Conservation (phyloP, 1,140 invertebrate genomes). For the Pseudomyrmex gracilis region DNA sequence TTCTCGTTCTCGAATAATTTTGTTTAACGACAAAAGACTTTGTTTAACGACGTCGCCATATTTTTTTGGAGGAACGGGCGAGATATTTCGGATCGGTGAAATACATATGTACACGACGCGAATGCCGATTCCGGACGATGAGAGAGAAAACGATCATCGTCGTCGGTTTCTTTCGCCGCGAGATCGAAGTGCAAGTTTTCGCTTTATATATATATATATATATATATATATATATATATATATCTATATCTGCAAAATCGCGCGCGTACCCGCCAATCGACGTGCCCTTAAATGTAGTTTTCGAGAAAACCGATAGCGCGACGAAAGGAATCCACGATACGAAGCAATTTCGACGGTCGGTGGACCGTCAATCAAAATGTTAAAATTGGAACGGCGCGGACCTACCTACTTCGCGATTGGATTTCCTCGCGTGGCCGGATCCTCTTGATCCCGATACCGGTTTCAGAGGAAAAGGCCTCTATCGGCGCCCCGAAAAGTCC, state of each 20-base stretch:
- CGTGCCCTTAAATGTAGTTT: constrained; percentile 55
- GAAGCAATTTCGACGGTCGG: constrained; percentile 58
- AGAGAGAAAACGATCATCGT: not conserved
- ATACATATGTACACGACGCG: not conserved
- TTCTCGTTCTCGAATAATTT: not conserved
- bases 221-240: too few species aligned
- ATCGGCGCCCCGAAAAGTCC: constrained; percentile 58
- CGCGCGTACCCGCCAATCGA: constrained; percentile 38
- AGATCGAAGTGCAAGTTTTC: constrained; percentile 12
- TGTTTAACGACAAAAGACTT: not conserved
- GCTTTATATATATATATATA: not conserved
- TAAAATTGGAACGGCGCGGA: constrained; percentile 46
- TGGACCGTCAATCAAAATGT: constrained; percentile 53
- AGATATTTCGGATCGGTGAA: not conserved
- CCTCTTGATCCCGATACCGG: constrained; percentile 58
- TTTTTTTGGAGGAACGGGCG: constrained; percentile 22
- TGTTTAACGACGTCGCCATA: too few species aligned
- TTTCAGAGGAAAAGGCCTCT: constrained; percentile 55
- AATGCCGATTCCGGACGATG: not conserved
- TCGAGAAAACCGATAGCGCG: constrained; percentile 60
- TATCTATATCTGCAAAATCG: constrained; percentile 50
- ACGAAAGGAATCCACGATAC: constrained; percentile 55
- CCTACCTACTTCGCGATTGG: constrained; percentile 61
- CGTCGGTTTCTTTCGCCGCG: constrained; percentile 22
- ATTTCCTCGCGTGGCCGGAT: constrained; percentile 39